A percentile compares a stretch with the other conserved stretches of the same genome.
Conservation (phyloP, 2,797 vertebrate genomes). For the Melanotaenia parkinsoni region DNA sequence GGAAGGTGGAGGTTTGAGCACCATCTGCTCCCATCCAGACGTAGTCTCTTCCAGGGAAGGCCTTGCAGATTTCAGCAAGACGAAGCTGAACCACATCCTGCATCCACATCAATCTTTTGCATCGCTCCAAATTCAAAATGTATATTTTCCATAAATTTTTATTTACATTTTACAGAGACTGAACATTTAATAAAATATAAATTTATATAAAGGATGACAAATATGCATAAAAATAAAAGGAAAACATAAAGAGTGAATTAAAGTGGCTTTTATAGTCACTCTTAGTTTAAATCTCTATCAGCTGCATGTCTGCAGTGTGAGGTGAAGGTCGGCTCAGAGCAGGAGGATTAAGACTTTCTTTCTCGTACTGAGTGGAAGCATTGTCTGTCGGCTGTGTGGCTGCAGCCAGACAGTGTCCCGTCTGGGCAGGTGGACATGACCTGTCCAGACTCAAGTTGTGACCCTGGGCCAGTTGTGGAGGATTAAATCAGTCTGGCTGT, state of each 20-base stretch:
- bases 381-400: conserved; percentile 40
- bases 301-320: not conserved
- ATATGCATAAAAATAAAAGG: not conserved
- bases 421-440: conserved; percentile 32
- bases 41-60: too few relatives aligned
- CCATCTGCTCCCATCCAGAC: too few relatives aligned
- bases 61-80: too few relatives aligned
- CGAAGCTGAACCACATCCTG: too few relatives aligned
- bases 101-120: too few relatives aligned
- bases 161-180: too few relatives aligned
- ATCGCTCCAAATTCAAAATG: too few relatives aligned
- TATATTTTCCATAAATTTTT: too few relatives aligned
- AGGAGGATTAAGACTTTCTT: conserved; percentile 67
- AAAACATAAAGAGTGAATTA: not conserved
- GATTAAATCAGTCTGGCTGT: conserved; percentile 4
- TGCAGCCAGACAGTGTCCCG: conserved; percentile 9
- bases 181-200: too few relatives aligned
- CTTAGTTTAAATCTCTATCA: conserved; percentile 2
- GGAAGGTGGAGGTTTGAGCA: too few relatives aligned
- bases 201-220: not conserved
- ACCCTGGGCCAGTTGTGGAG: conserved; percentile 19
- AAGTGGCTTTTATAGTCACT: not conserved
- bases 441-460: conserved; percentile 42
- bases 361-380: conserved; percentile 19
- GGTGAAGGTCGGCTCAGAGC: conserved; percentile 46